Base-by-base conservation (phyloP, 2,113 vertebrate species). In the Albula glossodonta region DNA sequence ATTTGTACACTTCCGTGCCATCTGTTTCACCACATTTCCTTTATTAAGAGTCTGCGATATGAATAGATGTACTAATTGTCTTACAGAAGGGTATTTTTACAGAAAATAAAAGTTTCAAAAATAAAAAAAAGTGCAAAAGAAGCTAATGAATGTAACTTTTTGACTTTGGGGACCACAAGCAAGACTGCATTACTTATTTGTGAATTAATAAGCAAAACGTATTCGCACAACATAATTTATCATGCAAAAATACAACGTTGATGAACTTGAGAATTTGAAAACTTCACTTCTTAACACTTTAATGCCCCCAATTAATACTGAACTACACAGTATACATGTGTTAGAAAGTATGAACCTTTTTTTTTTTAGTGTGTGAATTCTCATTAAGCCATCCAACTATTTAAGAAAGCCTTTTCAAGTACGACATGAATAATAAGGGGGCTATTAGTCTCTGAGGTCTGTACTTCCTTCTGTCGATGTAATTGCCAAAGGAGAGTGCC, bases 231-330 rank as follows among this genome's bases (percentile, higher is more conserved):
- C 85, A 78, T 53, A 11, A 50, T 83, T 86, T 86, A 78, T 83
- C 78, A 52, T 85, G 70, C n/a, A n/a, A 81, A 81, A 85, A 87
- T 85, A 80, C 56, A 85, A 82, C 82, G 85, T 82, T 87, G 87
- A 87, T 85, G 86, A 86, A 74, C 78, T 82, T 82, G 84, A 82
- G 82, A 82, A 77, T 85, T 80, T 87, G 79, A 85, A 84, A 31
- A 66, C 79, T 60, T 78, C 12, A 25, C 78, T 78, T 41, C 31
- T 51, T 81, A 84, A 78, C 56, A 84, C 78, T 70, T 87, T 31
- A 82, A 74, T 87, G 78, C 78, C 83, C 78, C 86, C 78, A 81
- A 85, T 87, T 87, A 81, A 87, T 81, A 80, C 25, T 82, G 52
- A 52, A 74, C 50, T 82, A 51, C 48, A 25, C 8, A 49, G 9